A percentile compares a stretch with the other conserved stretches of the same genome.
Evolutionary conservation across 2,888 invertebrate genomes (phyloP).

Genomic region (Dasypogon diadema): DNA sequence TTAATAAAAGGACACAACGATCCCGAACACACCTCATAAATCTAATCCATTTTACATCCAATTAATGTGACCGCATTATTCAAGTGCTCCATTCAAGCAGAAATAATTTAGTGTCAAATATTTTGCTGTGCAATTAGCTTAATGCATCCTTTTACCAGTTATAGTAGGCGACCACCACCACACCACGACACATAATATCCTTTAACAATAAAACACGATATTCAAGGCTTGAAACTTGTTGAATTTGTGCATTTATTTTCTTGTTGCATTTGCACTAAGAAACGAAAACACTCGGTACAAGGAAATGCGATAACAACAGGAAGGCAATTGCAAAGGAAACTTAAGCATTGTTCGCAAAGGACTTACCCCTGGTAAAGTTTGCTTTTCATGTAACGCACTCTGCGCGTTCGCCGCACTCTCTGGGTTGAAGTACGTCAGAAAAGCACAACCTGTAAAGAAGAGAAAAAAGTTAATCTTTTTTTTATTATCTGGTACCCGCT

Average conservation of each 20-base stretch:
- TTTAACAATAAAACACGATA: conserved; percentile 20
- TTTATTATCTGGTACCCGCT: not conserved
- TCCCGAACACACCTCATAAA: not conserved
- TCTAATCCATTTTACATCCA: not conserved
- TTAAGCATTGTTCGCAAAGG: conserved; percentile 50
- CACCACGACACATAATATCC: conserved; percentile 4
- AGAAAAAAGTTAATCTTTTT: not conserved
- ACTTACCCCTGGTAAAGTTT: conserved; percentile 98
- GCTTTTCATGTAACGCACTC: conserved; percentile 96
- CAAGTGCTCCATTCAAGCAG: conserved; percentile 6
- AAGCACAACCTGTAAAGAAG: conserved; percentile 87
- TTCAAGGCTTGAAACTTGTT: conserved; percentile 26
- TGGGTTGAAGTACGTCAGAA: conserved; percentile 97
- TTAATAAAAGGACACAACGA: conserved; percentile 10
- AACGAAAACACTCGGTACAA: conserved; percentile 39
- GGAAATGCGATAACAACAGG: conserved; percentile 41
- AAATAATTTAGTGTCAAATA: conserved; percentile 23
- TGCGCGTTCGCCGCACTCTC: conserved; percentile 95
- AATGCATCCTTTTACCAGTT: conserved; percentile 36
- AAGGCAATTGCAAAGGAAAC: conserved; percentile 33
- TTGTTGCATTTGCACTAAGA: conserved; percentile 42
- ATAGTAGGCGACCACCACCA: conserved; percentile 12
- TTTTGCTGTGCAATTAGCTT: conserved; percentile 35
- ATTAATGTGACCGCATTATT: not conserved
- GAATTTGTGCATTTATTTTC: conserved; percentile 38